Base-by-base conservation (phyloP, 2,797 vertebrate genomes). In the Enteromius mattozi region DNA sequence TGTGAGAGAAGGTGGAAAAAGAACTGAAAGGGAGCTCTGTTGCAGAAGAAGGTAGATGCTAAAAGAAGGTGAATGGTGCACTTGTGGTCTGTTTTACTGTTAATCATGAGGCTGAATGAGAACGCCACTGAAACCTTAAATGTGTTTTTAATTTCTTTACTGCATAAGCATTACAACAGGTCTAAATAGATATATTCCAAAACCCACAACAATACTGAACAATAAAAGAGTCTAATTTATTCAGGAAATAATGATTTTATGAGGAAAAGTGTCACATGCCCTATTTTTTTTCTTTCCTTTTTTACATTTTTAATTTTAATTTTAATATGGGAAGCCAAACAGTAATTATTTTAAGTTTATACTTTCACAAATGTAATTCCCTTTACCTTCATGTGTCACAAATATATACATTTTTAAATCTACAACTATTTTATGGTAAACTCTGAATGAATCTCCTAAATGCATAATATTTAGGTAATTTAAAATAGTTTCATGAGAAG, bases 41-140 rank as follows among this genome's bases (percentile, higher is more conserved):
- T 79, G 76, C 6, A 82, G 86, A 65, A 2, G 35, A 54, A 70
- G 82, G 70, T 37, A 81, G 40, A 88, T 66, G 85, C 86, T 88
- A 30, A 0, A 47, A 86, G 63, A 13, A 10, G 66, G 1, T 70
- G 71, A 42, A 82, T 72, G 30, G 75, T 86, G 88, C 93, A 94
- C 90, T 93, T 92, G 91, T 92, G 90, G 92, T 90, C 45, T 92
- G 90, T 92, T 94, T 92, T 91, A 87, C 89, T 88, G 91, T 91
- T 84, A 77, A 89, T 90, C 90, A 80, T 85, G 87, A 27, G n/a
- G 81, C 87, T 89, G 91, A 93, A 90, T 88, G 88, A 92, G 91
- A 72, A 78, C 80, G 87, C 88, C 19, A 88, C 59, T 87, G 54
- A 40, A 70, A 27, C 14, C 47, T 54, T 88, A 77, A 77, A 71